A percentile compares a stretch with the other conserved stretches of the same genome.
These are phyloP conservation scores for Chydorus sphaericus DNA, from an alignment of 2,888 invertebrate species.

Conservation along the genomic window DNA sequence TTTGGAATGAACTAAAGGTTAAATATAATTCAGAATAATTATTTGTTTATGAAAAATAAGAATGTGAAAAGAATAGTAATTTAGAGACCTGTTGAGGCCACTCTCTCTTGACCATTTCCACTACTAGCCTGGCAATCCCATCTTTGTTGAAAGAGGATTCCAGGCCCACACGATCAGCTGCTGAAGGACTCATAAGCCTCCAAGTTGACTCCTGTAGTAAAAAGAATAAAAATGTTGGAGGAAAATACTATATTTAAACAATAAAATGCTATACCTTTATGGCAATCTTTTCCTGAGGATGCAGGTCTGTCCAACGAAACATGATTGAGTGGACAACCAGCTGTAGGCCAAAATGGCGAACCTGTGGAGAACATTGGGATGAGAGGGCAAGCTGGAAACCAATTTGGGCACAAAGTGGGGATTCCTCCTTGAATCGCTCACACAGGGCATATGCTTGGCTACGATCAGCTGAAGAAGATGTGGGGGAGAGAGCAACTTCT, in stretches of 20 bases:
- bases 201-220: conserved; percentile 64
- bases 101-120: conserved; percentile 91
- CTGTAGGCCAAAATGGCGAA: conserved; percentile 81
- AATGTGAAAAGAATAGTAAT: too few species aligned
- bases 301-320: conserved; percentile 80
- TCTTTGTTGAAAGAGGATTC: conserved; percentile 63
- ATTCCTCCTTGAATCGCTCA: conserved; percentile 62
- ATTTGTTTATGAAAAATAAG: too few species aligned
- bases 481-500: conserved; percentile 66
- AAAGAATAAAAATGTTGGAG: conserved; percentile 12
- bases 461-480: conserved; percentile 55
- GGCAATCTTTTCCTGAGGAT: conserved; percentile 59
- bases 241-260: conserved; percentile 15
- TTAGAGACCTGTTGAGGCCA: conserved; percentile 99
- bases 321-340: conserved; percentile 86
- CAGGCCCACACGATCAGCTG: too few species aligned
- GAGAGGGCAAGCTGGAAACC: conserved; percentile 61
- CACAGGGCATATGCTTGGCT: conserved; percentile 51
- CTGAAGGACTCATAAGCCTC: conserved; percentile 52
- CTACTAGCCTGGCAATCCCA: conserved; percentile 74
- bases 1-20: too few species aligned
- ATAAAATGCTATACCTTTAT: conserved; percentile 10
- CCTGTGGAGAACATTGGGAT: conserved; percentile 57
- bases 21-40: too few species aligned
- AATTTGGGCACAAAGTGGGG: conserved; percentile 74